Conservation (phyloP, 2,113 vertebrate species). For the Todiramphus chloris region DNA sequence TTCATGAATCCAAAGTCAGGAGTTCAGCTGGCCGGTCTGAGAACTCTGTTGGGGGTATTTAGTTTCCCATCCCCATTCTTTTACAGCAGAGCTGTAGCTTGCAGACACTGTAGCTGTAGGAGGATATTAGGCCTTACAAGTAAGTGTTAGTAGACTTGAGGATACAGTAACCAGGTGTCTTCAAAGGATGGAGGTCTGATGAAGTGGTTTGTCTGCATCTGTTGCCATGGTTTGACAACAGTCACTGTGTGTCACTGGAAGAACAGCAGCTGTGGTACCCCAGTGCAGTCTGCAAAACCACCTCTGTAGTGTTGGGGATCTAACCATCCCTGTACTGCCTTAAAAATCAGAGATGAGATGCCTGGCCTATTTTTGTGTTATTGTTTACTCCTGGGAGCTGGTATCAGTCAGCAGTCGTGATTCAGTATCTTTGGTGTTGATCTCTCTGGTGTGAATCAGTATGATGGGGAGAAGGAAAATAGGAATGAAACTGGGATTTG, state of each 20-base stretch:
- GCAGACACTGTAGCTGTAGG: background rate
- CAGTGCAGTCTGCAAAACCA: background rate
- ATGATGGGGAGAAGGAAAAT: background rate
- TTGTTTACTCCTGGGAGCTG: background rate
- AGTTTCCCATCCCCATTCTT: background rate
- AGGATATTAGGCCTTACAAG: background rate
- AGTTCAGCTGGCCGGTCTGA: rapidly evolving
- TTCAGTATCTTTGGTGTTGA: background rate
- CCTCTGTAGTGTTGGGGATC: background rate
- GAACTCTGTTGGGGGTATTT: background rate
- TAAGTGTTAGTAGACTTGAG: background rate
- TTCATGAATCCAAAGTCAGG: background rate
- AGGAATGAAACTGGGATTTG: background rate
- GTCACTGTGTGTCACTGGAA: background rate
- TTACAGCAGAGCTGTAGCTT: background rate
- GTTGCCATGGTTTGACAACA: background rate
- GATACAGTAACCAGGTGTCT: background rate
- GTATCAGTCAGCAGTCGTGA: background rate
- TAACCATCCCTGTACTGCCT: background rate
- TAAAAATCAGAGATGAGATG: background rate
- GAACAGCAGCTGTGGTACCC: background rate
- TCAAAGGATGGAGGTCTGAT: background rate
- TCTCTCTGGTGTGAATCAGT: background rate
- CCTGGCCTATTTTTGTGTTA: background rate
- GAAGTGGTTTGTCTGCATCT: background rate